Evolutionary conservation across 2,888 invertebrate genomes (phyloP).

Genomic region (Elysia crispata): DNA sequence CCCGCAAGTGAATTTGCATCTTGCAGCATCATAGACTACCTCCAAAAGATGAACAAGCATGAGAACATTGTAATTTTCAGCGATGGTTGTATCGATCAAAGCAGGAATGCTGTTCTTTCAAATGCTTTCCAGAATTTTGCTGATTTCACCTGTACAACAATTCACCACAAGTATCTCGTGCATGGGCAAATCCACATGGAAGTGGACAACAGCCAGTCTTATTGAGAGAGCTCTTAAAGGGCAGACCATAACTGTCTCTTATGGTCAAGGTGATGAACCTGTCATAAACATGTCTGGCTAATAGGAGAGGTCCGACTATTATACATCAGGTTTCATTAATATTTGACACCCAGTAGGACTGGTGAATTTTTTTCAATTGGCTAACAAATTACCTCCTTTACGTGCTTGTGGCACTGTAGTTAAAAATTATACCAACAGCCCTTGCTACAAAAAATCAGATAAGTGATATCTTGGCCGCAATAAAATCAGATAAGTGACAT

Average conservation of each 20-base stretch:
- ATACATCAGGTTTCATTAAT: too few species aligned
- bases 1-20: slow-evolving; percentile 36
- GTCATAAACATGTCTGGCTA: too few species aligned
- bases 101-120: slow-evolving; percentile 43
- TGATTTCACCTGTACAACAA: slow-evolving; percentile 22
- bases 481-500: too few species aligned
- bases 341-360: too few species aligned
- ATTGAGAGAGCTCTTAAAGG: slow-evolving; percentile 45
- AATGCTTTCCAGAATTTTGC: slow-evolving; percentile 41
- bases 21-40: slow-evolving; percentile 28
- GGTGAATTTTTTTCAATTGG: too few species aligned
- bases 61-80: slow-evolving; percentile 49
- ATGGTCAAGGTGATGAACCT: slow-evolving; percentile 23
- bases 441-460: too few species aligned
- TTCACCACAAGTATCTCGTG: slow-evolving; percentile 47
- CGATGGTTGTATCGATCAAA: slow-evolving; percentile 50
- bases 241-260: slow-evolving; percentile 39
- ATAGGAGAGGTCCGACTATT: too few species aligned
- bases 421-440: too few species aligned
- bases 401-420: too few species aligned
- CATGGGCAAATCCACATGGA: slow-evolving; percentile 53
- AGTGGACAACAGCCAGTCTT: slow-evolving; percentile 42
- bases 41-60: too few species aligned
- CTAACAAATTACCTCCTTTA: too few species aligned
- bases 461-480: too few species aligned